Evolutionary conservation across 2,113 vertebrate species (phyloP), one percentile per base, ranked within the genome.

Genomic region (Cyanoderma ruficeps): DNA sequence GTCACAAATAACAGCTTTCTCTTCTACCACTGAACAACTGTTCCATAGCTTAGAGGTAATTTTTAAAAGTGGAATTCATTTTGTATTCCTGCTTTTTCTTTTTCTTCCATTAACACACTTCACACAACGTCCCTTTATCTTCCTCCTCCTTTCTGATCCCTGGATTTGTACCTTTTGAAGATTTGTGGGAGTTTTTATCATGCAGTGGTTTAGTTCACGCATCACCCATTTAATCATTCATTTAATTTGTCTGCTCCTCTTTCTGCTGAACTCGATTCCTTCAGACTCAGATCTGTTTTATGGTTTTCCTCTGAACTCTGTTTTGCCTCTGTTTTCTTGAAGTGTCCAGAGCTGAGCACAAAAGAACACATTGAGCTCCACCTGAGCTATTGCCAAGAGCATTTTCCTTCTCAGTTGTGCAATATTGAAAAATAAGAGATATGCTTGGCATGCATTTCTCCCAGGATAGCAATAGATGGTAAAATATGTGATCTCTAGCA

Each of bases 1-100:
- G 53, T 96, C 69, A 95, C 94, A 93, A 95, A 92, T 81, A 92
- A 92, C 90, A 82, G 41, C 85, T 87, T 90, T 89, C 83, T 91
- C 15, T 44, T 89, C 53, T 87, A 41, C 56, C 23, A 50, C 49
- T 90, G 72, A 69, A 56, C 80, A 65, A 42, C 44, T 90, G 17
- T 57, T 77, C 61, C n/a, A 37, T 83, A 81, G 60, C 78, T 96
- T 80, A 81, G 67, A 78, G 71, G 75, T 85, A 71, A 57, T 80
- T 92, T 91, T 89, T 82, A 2, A 33, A 89, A 85, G 44, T 83
- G 33, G 8, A 80, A 61, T 60, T 94, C 47, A 52, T 83, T 88
- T 96, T 74, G 44, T 80, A 77, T 71, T 86, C 85, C 68, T 70
- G n/a, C 64, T 85, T 92, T 86, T 63, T 78, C 52, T 90, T 86